Base-by-base conservation (phyloP, 37 sponge, comb jelly and placozoan genomes). In the Crambe crambe region DNA sequence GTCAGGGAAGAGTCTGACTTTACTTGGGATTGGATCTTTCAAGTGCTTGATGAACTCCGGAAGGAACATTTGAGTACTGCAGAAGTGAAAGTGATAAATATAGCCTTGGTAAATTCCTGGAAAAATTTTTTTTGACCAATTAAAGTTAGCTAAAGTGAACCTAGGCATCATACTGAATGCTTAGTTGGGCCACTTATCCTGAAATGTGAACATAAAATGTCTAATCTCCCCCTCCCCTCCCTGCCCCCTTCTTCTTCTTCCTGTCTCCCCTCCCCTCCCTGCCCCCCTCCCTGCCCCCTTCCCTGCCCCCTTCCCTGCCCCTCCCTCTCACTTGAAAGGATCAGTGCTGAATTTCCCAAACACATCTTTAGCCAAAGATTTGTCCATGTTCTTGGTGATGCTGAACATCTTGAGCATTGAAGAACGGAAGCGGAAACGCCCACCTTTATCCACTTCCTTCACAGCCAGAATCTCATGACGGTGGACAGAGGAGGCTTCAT, bases 321-420 rank as follows among this genome's bases (percentile, higher is more conserved):
- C n/a, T n/a, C 10, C 6, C 51, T 17, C 66, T 65, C 30, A 65
- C 66, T 9, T 30, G 31, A 32, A 65, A 31, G 84, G 84, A 32
- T 83, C 84, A 8, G 77, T 76, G n/a, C 68, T 62, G 58, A 83
- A 83, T 26, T 21, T 56, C 40, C 74, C 84, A n/a, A 72, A 9
- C 10, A 56, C 61, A 15, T 83, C 68, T 23, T 65, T 75, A 12
- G 68, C 18, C 15, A 83, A 23, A n/a, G 21, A 39, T 42, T 83
- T 83, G 59, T 83, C 84, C 31, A 54, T 27, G 9, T 25, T 10
- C 1, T 27, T 57, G 5, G 35, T 41, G 15, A 83, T 31, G 37
- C 76, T 83, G 68, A 40, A 31, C 18, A 83, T 76, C 22, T 76
- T 75, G 25, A 80, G 41, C 1, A 1, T 77, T 23, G 47, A 23